A percentile compares a stretch with the other conserved stretches of the same genome.
These are phyloP conservation scores for Neoarius graeffei DNA, from an alignment of 2,113 vertebrate species.

Conservation along the genomic window DNA sequence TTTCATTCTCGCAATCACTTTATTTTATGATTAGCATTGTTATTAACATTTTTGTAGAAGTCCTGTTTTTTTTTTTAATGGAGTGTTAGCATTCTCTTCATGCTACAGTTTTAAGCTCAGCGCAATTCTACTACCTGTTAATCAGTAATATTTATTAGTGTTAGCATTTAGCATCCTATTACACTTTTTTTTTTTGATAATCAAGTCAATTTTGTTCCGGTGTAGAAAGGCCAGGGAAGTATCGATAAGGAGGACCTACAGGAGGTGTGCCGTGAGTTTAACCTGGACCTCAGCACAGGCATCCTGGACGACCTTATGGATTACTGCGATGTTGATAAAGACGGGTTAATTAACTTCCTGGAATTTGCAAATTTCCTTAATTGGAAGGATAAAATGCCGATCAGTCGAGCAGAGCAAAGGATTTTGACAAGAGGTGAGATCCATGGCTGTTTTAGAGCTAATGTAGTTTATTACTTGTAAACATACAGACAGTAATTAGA, in stretches of 20 bases:
- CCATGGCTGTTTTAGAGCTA: neutral
- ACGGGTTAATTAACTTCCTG: slow-evolving; percentile 79
- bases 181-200: neutral
- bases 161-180: neutral
- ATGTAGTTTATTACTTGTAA: neutral
- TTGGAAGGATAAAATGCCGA: slow-evolving; percentile 83
- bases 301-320: slow-evolving; percentile 81
- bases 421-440: slow-evolving; percentile 74
- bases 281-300: slow-evolving; percentile 67
- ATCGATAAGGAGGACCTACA: slow-evolving; percentile 79
- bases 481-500: neutral
- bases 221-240: slow-evolving; percentile 78
- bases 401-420: slow-evolving; percentile 71
- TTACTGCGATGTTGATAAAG: slow-evolving; percentile 80
- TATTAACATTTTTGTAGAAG: neutral
- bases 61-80: neutral
- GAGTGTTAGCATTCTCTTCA: neutral
- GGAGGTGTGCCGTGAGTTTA: slow-evolving; percentile 75
- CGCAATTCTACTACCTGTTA: neutral
- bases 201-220: neutral
- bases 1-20: neutral
- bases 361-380: slow-evolving; percentile 88
- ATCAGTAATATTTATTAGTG: neutral
- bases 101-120: neutral
- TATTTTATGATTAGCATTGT: neutral